Evolutionary conservation across 2,888 invertebrate species (phyloP), one percentile per base, ranked within the genome.

Genomic region (Coenonympha glycerion): DNA sequence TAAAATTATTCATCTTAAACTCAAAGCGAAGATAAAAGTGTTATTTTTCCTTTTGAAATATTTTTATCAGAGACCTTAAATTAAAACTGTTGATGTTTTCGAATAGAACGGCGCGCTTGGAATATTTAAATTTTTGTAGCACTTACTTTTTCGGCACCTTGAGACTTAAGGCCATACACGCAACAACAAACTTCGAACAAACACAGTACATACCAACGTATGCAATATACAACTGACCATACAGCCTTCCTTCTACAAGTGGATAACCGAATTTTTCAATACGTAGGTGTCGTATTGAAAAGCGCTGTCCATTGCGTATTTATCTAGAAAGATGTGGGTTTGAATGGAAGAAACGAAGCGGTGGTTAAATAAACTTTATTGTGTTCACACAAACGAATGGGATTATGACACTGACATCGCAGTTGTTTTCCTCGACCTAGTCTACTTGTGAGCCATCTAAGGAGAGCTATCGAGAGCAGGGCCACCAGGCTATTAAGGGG

Each of bases 381-480:
- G 52, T 56, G 61, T 59, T 64, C 69, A 69, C 60, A 59, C 58
- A 63, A 44, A 69, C 66, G 65, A 64, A 69, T 65, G 70, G 67
- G 62, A 59, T 66, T 78, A 71, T 84, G 83, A 82, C 84, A 84
- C 81, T 81, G 85, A 82, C 81, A 79, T 75, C 73, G 76, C 73
- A 79, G 76, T 79, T 62, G 86, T 72, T 87, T 79, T 83, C 86
- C 86, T 87, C 86, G 86, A 87, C 86, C 86, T 82, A 87, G 79
- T 86, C 83, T 82, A 72, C 69, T 72, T 73, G 71, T 79, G 86
- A 79, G 82, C 83, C 86, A 86, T 86, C 86, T 85, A 85, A 79
- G 85, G 85, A 85, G 82, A 80, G 72, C 73, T 77, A 86, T 84
- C 81, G 85, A 85, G 86, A 86, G 85, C 85, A 84, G 74, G 86